Percentiles rank a stretch among this genome's conserved stretches.
Evolutionary conservation across 1,140 invertebrate species (phyloP).

Genomic region (Pentalonia nigronervosa): DNA sequence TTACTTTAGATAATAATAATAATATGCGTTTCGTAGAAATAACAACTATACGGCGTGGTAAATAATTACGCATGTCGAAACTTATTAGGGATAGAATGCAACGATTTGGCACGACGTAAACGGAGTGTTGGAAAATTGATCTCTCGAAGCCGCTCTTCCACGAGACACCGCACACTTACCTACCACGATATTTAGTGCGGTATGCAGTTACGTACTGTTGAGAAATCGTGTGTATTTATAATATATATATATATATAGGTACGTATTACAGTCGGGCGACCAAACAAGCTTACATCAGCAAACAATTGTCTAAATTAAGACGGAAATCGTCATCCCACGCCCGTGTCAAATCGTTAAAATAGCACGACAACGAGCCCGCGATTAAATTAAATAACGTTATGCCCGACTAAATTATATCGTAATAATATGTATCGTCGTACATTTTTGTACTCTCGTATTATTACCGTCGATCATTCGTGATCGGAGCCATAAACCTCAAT

Average conservation of each 20-base stretch:
- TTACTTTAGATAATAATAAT: background rate
- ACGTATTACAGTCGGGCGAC: background rate
- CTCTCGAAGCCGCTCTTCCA: background rate
- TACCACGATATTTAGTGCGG: background rate
- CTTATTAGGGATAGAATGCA: background rate
- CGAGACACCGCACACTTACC: background rate
- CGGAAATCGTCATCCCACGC: background rate
- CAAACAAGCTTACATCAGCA: background rate
- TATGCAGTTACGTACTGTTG: background rate
- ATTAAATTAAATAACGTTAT: slow-evolving; percentile 4
- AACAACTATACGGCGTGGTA: background rate
- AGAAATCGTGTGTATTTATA: background rate
- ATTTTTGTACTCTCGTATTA: background rate
- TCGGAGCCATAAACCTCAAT: background rate
- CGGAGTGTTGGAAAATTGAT: background rate
- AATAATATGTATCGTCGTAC: background rate
- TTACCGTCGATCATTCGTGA: background rate
- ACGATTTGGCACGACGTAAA: background rate
- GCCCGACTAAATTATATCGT: background rate
- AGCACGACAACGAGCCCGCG: background rate
- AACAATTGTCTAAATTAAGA: slow-evolving; percentile 3
- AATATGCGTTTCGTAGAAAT: background rate
- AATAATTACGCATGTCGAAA: background rate
- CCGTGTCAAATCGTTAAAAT: background rate
- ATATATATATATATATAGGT: background rate